Percentiles rank a stretch among this genome's conserved stretches.
Evolutionary conservation across 2,113 vertebrate genomes (phyloP).

Genomic region (Paralichthys olivaceus): DNA sequence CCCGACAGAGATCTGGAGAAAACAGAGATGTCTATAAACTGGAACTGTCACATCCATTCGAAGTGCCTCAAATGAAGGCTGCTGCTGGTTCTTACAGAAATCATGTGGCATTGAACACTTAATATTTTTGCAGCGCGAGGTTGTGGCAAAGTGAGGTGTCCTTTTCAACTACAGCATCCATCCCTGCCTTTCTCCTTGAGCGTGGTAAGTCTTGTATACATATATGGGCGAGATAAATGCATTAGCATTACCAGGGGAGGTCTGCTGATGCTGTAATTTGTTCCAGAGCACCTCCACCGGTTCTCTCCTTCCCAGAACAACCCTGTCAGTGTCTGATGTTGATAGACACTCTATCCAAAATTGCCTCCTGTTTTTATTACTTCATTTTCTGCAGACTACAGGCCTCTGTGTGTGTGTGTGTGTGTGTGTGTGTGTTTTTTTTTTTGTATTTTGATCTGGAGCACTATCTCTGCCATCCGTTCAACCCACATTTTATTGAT

Average conservation of each 20-base stretch:
- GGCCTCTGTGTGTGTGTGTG: slow-evolving; percentile 7
- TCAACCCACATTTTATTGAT: slow-evolving; percentile 37
- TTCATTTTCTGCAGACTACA: slow-evolving; percentile 37
- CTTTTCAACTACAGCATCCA: slow-evolving; percentile 54
- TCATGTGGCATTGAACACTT: slow-evolving; percentile 67
- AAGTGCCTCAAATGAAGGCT: slow-evolving; percentile 64
- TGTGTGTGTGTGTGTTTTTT: no score
- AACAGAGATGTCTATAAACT: slow-evolving; percentile 76
- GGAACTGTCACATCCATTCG: slow-evolving; percentile 77
- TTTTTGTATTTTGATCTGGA: slow-evolving; percentile 36
- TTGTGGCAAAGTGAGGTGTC: slow-evolving; percentile 51
- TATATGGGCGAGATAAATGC: slow-evolving; percentile 42
- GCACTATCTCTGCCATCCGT: slow-evolving; percentile 25
- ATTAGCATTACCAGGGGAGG: slow-evolving; percentile 64
- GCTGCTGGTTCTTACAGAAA: slow-evolving; percentile 59
- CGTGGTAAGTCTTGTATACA: slow-evolving; percentile 42
- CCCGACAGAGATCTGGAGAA: slow-evolving; percentile 74
- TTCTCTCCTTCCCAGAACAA: slow-evolving; percentile 61
- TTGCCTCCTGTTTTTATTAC: slow-evolving; percentile 47
- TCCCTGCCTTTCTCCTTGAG: slow-evolving; percentile 46
- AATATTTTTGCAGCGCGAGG: slow-evolving; percentile 58
- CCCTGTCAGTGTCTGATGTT: slow-evolving; percentile 54
- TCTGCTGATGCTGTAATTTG: slow-evolving; percentile 70
- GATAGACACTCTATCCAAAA: slow-evolving; percentile 55
- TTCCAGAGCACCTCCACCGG: slow-evolving; percentile 43